Evolutionary conservation across 1,140 invertebrate species (phyloP).

Genomic region (Catajapyx aquilonaris): DNA sequence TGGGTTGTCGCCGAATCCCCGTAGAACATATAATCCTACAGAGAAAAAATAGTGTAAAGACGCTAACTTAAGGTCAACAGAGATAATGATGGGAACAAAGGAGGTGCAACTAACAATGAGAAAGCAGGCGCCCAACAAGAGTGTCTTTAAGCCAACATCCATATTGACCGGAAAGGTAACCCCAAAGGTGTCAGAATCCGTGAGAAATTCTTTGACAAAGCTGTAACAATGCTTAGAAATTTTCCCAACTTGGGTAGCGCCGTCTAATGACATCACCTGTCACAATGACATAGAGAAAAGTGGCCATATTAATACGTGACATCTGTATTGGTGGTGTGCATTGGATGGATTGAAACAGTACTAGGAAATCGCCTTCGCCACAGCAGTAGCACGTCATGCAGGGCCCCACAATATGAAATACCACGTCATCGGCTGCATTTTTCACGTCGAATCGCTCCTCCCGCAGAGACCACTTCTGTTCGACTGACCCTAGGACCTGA

Average conservation of each 20-base stretch:
- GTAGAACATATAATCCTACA: too few relatives aligned
- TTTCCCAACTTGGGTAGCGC: too few relatives aligned
- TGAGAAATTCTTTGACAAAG: conserved; percentile 20
- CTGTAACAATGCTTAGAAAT: conserved; percentile 24
- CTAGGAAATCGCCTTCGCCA: background rate
- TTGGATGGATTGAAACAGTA: background rate
- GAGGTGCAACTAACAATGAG: too few relatives aligned
- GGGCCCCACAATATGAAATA: background rate
- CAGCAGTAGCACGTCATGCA: background rate
- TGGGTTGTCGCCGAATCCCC: too few relatives aligned
- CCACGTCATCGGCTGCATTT: background rate
- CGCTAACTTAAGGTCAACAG: too few relatives aligned
- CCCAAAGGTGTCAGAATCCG: conserved; percentile 26
- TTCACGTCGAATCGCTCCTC: conserved; percentile 10
- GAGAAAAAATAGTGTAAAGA: too few relatives aligned
- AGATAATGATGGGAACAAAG: too few relatives aligned
- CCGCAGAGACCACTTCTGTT: conserved; percentile 16
- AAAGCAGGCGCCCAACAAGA: conserved; percentile 23
- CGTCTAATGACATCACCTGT: conserved; percentile 14
- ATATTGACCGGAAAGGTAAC: conserved; percentile 23
- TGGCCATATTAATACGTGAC: background rate
- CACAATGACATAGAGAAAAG: background rate
- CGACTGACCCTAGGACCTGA: conserved; percentile 4
- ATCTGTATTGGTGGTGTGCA: background rate
- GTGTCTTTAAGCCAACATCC: conserved; percentile 24